These are phyloP conservation scores for Ditylenchus weischeri DNA, from an alignment of 2,888 invertebrate genomes.

Conservation along the genomic window DNA sequence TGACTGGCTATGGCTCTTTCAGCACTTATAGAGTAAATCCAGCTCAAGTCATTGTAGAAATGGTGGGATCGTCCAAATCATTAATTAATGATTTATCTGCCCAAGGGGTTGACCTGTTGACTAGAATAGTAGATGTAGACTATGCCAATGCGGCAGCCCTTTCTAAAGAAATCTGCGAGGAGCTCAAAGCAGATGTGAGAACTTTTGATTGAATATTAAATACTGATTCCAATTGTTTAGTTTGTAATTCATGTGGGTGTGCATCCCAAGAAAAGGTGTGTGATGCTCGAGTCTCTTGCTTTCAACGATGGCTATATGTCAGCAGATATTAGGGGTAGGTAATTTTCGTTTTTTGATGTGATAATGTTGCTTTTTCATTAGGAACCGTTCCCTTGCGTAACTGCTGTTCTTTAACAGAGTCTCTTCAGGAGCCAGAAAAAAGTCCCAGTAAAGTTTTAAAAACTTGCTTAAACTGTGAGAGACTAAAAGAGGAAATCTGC, in stretches of 20 bases:
- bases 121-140: conserved; percentile 20
- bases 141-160: conserved; percentile 19
- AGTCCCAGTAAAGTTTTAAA: not conserved
- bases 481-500: not conserved
- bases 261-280: conserved; percentile 16
- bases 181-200: conserved; percentile 17
- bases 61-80: conserved; percentile 2
- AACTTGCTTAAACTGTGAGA: conserved; percentile 6
- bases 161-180: conserved; percentile 8
- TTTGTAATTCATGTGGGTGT: conserved; percentile 32
- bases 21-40: conserved; percentile 8
- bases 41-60: conserved; percentile 10
- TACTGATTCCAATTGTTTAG: conserved; percentile 14
- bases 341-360: not conserved
- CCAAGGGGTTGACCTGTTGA: conserved; percentile 17
- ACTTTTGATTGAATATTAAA: not conserved
- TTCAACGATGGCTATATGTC: conserved; percentile 24
- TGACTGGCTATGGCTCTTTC: conserved; percentile 7
- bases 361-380: not conserved
- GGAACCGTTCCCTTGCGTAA: conserved; percentile 14
- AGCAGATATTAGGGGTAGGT: conserved; percentile 22
- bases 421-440: no score
- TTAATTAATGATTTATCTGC: not conserved
- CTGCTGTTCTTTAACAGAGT: not conserved
- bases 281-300: conserved; percentile 18